Evolutionary conservation across 2,797 vertebrate genomes (phyloP), one percentile per base, ranked within the genome.

Genomic region (Gobio occitaniae): DNA sequence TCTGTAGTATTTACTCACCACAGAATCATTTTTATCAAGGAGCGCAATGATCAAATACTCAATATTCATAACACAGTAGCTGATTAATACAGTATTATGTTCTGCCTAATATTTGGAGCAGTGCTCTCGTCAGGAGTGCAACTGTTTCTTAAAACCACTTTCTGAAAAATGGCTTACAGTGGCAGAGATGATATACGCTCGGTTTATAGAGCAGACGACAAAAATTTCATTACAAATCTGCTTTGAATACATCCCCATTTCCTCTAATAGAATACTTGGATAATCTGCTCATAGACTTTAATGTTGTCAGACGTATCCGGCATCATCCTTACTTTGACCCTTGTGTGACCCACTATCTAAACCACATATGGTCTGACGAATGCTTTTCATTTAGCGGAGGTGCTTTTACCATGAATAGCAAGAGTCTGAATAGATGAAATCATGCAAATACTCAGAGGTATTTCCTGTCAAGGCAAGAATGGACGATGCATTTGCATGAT

Each of bases 231-330:
- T 63, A 74, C 16, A 25, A 74, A 63, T 82, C 32, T 68, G 48
- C 48, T 54, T 72, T 25, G 41, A 76, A 41, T 41, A 44, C 36
- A 41, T 68, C 47, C 17, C 36, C 72, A 69, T 84, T 77, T 84
- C 50, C 61, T 76, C 61, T 47, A 77, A 77, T 59, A 47, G 61
- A 76, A 75, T 63, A 80, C 25, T 71, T 56, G 6, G 63, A 69
- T 47, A 78, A 84, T 84, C 63, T 84, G 72, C 63, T 80, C 78
- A 83, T 56, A 69, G 65, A 69, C 47, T 71, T 83, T 82, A 59
- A 78, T 69, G 80, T 78, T 54, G 19, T 32, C 74, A 86, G 72
- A 75, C 61, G 32, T 63, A 65, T 75, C 21, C 38, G 41, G 50
- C 70, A 68, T 79, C 69, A 47, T 47, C 41, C 79, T 74, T 44